A percentile compares a stretch with the other conserved stretches of the same genome.
Evolutionary conservation across 2,113 vertebrate species (phyloP).

Genomic region (Ciconia stormi): DNA sequence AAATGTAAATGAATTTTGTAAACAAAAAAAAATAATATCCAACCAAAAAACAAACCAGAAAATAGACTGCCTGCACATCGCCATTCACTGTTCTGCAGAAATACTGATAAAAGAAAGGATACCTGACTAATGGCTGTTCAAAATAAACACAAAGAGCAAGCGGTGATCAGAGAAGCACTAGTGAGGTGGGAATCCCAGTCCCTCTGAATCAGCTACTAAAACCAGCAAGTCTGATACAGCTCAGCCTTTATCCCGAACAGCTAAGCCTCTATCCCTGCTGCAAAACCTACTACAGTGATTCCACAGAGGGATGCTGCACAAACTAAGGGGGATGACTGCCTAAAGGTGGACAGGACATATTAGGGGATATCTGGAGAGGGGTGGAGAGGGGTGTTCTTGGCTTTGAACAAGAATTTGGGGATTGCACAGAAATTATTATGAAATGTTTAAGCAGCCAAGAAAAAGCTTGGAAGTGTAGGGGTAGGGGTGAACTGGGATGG

Average conservation of each 20-base stretch:
- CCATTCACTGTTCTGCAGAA: background rate
- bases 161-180: background rate
- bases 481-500: background rate
- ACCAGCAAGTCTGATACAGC: background rate
- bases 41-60: accelerated
- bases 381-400: background rate
- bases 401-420: background rate
- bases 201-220: background rate
- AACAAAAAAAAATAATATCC: background rate
- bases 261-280: background rate
- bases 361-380: background rate
- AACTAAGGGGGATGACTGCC: background rate
- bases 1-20: background rate
- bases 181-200: background rate
- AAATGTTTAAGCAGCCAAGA: background rate
- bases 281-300: accelerated
- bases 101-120: background rate
- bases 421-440: background rate
- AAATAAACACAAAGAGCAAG: background rate
- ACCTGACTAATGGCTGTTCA: background rate
- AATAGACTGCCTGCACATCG: accelerated
- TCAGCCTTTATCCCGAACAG: background rate
- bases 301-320: background rate
- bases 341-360: background rate
- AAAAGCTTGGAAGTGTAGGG: background rate